Base-by-base conservation (phyloP, 2,113 vertebrate species). In the Thunnus thynnus region DNA sequence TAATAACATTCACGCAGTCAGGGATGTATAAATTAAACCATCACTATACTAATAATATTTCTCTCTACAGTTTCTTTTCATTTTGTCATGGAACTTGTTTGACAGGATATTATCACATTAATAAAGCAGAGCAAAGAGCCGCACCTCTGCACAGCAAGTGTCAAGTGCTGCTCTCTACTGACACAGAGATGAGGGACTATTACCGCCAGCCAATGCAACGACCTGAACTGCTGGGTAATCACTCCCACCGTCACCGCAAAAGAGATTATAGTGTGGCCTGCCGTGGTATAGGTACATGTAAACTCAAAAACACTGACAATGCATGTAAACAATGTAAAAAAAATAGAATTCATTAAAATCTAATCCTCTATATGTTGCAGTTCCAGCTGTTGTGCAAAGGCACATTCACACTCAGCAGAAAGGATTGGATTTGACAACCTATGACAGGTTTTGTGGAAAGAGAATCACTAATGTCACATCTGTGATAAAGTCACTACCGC, bases 131-230 rank as follows among this genome's bases (percentile, higher is more conserved):
- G 54, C 41, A 62, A 47, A 18, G 22, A 60, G 72, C 60, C 44
- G 27, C 27, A 52, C 47, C 87, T 86, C 18, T 72, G 27, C 85
- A 92, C 55, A 75, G 55, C 77, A 92, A 86, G 81, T 77, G 13
- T 1, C 67, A 70, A 12, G 62, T 89, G 18, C 81, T 87, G 0
- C 69, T 57, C 11, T 88, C 83, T 17, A 54, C 76, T 36, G 80
- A 93, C 47, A 96, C 95, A 5, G 96, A 96, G 80, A 96, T 91
- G 89, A 92, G 90, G 62, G 72, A 71, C 54, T 95, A 90, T 88
- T 96, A 93, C 66, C 73, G 79, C 69, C 61, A 89, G 50, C 95
- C 93, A 48, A 77, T 84, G 30, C 84, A 85, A 72, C 91, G 82
- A 69, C 88, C 91, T 11, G 94, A 95, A 54, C 62, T 95, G 25